These are phyloP conservation scores for Gallinago stenura DNA, from an alignment of 2,797 vertebrate genomes.

Conservation along the genomic window DNA sequence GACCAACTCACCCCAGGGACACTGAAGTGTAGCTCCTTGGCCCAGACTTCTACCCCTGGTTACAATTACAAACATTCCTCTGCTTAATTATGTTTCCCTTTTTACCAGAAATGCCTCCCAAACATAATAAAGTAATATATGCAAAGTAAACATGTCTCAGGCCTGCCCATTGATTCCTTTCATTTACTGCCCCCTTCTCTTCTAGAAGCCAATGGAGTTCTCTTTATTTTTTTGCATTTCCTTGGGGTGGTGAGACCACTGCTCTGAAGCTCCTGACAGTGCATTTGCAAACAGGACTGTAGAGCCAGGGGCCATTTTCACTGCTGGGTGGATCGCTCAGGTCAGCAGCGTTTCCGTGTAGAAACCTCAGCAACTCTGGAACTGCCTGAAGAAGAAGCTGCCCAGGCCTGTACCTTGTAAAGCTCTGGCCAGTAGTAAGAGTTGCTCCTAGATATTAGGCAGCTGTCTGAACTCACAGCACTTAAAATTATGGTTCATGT, in stretches of 20 bases:
- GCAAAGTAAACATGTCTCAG: background rate
- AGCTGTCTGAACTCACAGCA: background rate
- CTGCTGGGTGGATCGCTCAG: background rate
- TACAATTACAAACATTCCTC: background rate
- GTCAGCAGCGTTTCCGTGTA: background rate
- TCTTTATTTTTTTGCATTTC: background rate
- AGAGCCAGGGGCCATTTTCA: background rate
- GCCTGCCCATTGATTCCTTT: background rate
- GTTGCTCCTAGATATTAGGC: background rate
- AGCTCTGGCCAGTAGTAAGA: background rate
- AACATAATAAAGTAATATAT: background rate
- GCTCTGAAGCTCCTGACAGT: background rate
- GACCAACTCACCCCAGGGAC: background rate
- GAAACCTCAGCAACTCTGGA: background rate
- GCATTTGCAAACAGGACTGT: background rate
- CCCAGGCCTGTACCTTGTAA: background rate
- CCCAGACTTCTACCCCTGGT: background rate
- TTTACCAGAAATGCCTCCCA: slow-evolving; percentile 3
- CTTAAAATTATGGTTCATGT: background rate
- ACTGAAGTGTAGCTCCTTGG: background rate
- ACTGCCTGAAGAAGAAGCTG: background rate
- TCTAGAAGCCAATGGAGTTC: background rate
- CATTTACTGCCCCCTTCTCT: background rate
- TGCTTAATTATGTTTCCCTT: background rate
- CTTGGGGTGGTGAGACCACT: background rate